Conservation (phyloP, 2,113 vertebrate genomes). For the Callithrix jacchus region DNA sequence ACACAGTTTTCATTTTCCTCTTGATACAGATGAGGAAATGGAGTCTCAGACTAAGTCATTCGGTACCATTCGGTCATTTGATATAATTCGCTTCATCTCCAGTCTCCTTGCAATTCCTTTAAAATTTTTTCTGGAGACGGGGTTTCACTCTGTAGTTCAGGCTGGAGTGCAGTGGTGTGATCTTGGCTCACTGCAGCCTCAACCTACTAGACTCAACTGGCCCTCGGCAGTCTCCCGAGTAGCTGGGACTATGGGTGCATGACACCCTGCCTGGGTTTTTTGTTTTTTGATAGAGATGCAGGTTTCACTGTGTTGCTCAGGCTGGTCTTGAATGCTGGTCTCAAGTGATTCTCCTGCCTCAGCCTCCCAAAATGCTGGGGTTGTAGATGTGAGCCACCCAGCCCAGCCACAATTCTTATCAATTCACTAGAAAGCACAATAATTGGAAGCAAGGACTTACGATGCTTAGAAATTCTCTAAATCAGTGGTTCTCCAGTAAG, state of each 20-base stretch:
- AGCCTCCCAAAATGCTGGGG: not conserved
- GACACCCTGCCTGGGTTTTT: not conserved
- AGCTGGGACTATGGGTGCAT: not conserved
- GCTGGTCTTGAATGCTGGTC: not conserved
- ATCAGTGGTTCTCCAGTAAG: not conserved
- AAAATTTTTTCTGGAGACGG: not conserved
- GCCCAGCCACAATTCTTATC: not conserved
- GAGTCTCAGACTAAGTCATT: not conserved
- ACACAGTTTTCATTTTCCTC: not conserved
- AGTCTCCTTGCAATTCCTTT: not conserved
- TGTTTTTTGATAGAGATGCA: not conserved
- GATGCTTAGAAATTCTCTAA: not conserved
- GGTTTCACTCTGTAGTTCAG: not conserved
- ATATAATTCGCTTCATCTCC: not conserved
- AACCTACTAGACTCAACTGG: not conserved
- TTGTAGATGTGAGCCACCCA: not conserved
- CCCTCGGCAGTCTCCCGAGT: not conserved
- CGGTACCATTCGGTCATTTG: too few species aligned
- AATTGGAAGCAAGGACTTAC: not conserved
- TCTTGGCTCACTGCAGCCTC: not conserved
- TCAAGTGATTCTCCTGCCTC: not conserved
- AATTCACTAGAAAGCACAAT: not conserved
- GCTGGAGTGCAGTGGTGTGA: not conserved
- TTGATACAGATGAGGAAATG: not conserved
- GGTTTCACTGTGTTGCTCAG: not conserved